These are phyloP conservation scores for Patella depressa DNA, from an alignment of 2,888 invertebrate genomes.

Conservation along the genomic window DNA sequence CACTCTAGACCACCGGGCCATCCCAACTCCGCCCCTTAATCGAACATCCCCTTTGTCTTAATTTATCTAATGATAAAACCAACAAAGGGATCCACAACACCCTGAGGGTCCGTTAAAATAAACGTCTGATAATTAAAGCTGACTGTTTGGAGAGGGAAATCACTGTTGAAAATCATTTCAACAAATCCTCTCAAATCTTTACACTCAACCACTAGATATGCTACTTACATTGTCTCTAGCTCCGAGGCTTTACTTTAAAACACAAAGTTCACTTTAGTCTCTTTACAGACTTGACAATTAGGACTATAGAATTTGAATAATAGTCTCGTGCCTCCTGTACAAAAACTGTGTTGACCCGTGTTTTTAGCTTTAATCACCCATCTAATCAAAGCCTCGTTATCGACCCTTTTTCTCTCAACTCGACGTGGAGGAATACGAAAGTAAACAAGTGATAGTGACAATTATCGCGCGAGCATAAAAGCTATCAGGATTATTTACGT, in stretches of 20 bases:
- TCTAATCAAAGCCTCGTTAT: neutral
- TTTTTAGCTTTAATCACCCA: neutral
- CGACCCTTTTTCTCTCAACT: neutral
- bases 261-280: neutral
- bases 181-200: neutral
- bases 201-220: neutral
- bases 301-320: neutral
- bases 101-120: no score
- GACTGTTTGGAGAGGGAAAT: no score
- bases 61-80: no score
- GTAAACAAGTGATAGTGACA: neutral
- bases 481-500: neutral
- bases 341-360: neutral
- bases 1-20: no score
- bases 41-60: no score
- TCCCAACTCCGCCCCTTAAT: no score
- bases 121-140: no score
- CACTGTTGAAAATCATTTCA: no score
- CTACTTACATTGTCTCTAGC: neutral
- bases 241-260: neutral
- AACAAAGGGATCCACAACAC: no score
- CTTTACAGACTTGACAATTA: neutral
- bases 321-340: neutral
- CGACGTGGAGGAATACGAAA: neutral
- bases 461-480: neutral